Evolutionary conservation across 2,888 invertebrate genomes (phyloP), one percentile per base, ranked within the genome.

Genomic region (Ferrisia virgata): DNA sequence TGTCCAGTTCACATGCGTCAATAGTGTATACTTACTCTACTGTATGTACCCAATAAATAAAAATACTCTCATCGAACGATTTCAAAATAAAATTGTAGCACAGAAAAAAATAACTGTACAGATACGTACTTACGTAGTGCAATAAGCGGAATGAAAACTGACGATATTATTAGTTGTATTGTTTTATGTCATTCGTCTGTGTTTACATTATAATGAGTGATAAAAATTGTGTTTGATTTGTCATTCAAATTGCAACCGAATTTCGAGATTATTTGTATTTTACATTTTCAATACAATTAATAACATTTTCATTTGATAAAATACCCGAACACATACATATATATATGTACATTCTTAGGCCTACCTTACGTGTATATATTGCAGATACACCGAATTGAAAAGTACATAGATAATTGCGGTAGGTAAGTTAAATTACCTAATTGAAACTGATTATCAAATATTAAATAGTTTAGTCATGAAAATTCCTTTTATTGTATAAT

Each of bases 1-100:
- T 25, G 18, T 76, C 36, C 72, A 76, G 18, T 76, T 76, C 72
- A 76, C 72, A 76, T 76, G 72, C 72, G 72, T 76, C 72, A 76
- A 76, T 76, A 76, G n/a, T n/a, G n/a, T n/a, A n/a, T n/a, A n/a
- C n/a, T n/a, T 53, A 53, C 22, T 11, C n/a, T 43, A 3, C n/a
- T n/a, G n/a, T 47, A 47, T 8, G 47, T 72, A 33, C 25, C 33
- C 6, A 72, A 72, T 72, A 72, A 72, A 72, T 33, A 72, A 33
- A 72, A 72, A 76, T 76, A 76, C 33, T 76, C 36, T 76, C 36
- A 33, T 76, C 36, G 36, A 36, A 76, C 22, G 72, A 76, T 76
- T 36, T 8, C 72, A 36, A 76, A 76, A 76, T 76, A 53, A 53
- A 47, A 53, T 53, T 53, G 31, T 36, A 36, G 36, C 72, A 18